phyloP scores from a whole-genome alignment of 1,140 invertebrate species.

The Drosophila simulans region DNA sequence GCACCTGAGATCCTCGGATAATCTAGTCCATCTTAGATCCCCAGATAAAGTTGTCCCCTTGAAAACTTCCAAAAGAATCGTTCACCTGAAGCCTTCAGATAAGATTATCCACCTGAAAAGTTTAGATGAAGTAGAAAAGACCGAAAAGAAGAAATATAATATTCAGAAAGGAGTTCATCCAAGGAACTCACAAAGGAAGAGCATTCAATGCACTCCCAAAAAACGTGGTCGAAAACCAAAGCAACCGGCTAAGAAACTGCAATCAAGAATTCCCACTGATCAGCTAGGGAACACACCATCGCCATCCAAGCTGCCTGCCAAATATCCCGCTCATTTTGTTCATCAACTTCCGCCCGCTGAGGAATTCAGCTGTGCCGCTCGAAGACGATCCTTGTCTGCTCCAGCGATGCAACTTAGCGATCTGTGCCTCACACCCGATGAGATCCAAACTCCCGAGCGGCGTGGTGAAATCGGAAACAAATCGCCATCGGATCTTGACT shows the following conservation, averaged over 20 bases:
- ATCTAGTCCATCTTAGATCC: neutral
- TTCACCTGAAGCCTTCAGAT: neutral
- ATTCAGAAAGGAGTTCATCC: neutral
- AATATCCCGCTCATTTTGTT: constrained; percentile 61
- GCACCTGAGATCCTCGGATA: neutral
- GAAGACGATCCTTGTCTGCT: neutral
- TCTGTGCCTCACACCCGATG: constrained; percentile 14
- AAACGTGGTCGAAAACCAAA: neutral
- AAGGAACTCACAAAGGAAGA: neutral
- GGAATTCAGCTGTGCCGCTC: neutral
- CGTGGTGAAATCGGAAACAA: neutral
- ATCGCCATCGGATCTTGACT: constrained; percentile 10
- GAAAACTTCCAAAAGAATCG: neutral
- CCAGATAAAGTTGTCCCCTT: neutral
- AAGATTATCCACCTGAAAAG: neutral
- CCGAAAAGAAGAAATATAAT: neutral
- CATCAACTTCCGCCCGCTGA: constrained; percentile 50
- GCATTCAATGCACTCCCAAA: neutral
- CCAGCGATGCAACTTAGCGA: neutral
- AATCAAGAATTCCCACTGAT: neutral
- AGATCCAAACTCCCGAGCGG: neutral
- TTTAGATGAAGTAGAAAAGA: neutral
- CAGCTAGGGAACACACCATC: neutral
- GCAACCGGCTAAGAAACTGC: neutral
- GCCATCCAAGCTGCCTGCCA: constrained; percentile 30